Conservation (phyloP, 2,888 invertebrate genomes). For the Dione vanillae region DNA sequence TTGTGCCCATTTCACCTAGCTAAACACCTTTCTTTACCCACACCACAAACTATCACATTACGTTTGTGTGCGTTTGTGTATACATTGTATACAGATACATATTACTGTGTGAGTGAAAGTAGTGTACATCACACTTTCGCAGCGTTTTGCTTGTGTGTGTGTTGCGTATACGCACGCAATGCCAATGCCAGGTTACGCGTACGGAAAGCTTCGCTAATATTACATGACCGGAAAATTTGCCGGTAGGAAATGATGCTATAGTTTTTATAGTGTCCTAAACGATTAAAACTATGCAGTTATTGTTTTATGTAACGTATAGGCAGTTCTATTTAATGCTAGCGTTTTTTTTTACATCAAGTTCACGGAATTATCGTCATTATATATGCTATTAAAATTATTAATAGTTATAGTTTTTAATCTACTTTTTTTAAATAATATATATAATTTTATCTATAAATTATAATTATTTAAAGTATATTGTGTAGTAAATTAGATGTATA, state of each 20-base stretch:
- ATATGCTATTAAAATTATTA: background rate
- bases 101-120: constrained; percentile 55
- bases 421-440: background rate
- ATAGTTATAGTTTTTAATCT: background rate
- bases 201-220: constrained; percentile 76
- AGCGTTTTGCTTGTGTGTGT: constrained; percentile 59
- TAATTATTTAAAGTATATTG: too few species aligned
- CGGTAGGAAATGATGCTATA: constrained; percentile 51
- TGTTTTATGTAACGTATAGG: constrained; percentile 6
- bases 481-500: too few species aligned
- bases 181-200: constrained; percentile 79
- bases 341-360: background rate
- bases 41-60: constrained; percentile 57
- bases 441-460: too few species aligned
- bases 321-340: background rate
- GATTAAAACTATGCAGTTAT: constrained; percentile 39
- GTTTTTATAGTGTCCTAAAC: constrained; percentile 47
- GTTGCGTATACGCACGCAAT: constrained; percentile 82
- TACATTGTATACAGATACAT: constrained; percentile 24
- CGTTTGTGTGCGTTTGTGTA: constrained; percentile 41
- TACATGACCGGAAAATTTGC: constrained; percentile 77
- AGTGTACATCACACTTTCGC: constrained; percentile 55
- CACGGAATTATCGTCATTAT: background rate
- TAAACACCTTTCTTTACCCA: constrained; percentile 82
- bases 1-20: constrained; percentile 79